phyloP scores from a whole-genome alignment of 2,888 invertebrate genomes.

The Pristionchus mayeri region DNA sequence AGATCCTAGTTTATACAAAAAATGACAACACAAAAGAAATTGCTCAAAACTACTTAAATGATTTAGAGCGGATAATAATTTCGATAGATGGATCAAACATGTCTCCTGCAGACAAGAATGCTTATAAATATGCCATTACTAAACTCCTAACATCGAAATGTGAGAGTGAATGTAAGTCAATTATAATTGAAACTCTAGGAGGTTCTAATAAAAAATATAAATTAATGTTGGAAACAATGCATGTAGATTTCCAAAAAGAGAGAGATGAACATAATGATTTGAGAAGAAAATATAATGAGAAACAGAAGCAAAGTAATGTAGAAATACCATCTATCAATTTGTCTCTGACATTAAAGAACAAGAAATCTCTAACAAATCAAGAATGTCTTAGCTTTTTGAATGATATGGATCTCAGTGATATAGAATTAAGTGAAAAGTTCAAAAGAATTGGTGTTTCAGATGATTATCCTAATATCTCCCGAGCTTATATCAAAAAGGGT shows the following conservation, averaged over 20 bases:
- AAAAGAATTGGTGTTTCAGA: neutral
- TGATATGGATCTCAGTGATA: too few species aligned
- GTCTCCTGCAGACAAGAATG: neutral
- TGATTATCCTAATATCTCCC: neutral
- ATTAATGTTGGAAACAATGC: neutral
- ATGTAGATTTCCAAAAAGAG: neutral
- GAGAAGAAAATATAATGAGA: too few species aligned
- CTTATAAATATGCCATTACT: neutral
- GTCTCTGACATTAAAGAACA: too few species aligned
- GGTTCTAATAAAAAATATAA: neutral
- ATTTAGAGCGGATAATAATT: neutral
- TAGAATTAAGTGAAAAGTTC: too few species aligned
- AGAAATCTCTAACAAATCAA: too few species aligned
- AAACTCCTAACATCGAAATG: neutral
- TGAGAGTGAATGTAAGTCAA: too few species aligned
- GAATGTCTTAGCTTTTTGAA: too few species aligned
- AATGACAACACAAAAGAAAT: neutral
- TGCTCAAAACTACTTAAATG: neutral
- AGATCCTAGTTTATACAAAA: neutral
- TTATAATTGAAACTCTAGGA: neutral
- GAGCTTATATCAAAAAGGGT: neutral
- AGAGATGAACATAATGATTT: slow-evolving; percentile 7
- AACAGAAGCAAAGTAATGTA: too few species aligned
- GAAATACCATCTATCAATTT: neutral
- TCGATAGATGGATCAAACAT: neutral